Evolutionary conservation across 2,113 vertebrate genomes (phyloP), one percentile per base, ranked within the genome.

Genomic region (Xenopus borealis): DNA sequence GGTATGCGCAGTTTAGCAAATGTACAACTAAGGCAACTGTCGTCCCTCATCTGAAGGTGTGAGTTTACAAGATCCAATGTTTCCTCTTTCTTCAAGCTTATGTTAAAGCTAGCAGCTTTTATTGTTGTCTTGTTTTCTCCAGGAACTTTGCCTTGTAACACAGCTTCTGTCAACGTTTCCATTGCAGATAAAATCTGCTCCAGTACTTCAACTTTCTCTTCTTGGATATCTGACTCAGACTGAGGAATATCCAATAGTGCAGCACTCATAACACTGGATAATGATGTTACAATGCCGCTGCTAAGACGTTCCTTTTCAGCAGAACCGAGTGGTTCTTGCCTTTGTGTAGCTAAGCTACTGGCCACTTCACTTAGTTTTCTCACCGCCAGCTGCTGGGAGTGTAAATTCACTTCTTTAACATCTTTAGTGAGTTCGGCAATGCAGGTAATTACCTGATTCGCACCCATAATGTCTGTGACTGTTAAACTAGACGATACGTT

Each of bases 41-140:
- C 53, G 7, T 20, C 2, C 0, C 45, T 27, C 27, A 58, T 72
- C 3, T 17, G 1, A 14, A 62, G 40, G 5, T 80, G 80, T 72
- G 13, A 9, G 12, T 8, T 2, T 40, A 30, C 0, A 4, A 80
- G 52, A 0, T 78, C 65, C 75, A 59, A 14, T 18, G 62, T 81
- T 69, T 86, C 85, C 0, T 72, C 62, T 64, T 88, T 92, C n/a
- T 17, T 81, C 67, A 91, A 1, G 1, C 80, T 83, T 61, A 91
- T 80, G 4, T 82, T 89, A 62, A 88, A 83, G 7, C 18, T 67
- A 6, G 79, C n/a, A n/a, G 80, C 72, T 64, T 62, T 71, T 59
- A 91, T 55, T 0, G 63, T 1, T 0, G 86, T 90, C 63, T 80
- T 82, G 59, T 18, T 45, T 10, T 86, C 81, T 33, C 79, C 86